These are phyloP conservation scores for Euphydryas editha DNA, from an alignment of 2,888 invertebrate genomes.

Conservation along the genomic window DNA sequence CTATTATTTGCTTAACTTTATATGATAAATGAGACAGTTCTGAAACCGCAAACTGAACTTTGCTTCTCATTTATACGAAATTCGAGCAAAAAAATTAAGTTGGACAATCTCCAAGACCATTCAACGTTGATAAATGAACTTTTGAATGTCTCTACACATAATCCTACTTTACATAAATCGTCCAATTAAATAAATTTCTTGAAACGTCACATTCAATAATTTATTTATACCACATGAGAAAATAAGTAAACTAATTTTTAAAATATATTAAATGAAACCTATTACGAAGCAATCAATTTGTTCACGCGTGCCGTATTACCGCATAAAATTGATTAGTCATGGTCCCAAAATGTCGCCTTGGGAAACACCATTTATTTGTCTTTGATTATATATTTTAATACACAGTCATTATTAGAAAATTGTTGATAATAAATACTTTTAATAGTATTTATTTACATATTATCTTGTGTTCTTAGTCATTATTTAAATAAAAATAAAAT, in stretches of 20 bases:
- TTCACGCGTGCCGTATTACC: neutral
- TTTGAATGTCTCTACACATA: constrained; percentile 54
- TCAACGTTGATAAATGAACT: constrained; percentile 62
- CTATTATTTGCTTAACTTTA: constrained; percentile 16
- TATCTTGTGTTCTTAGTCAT: neutral
- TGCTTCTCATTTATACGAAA: constrained; percentile 49
- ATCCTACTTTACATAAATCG: constrained; percentile 55
- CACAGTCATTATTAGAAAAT: too few species aligned
- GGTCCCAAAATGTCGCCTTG: constrained; percentile 2
- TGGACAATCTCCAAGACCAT: constrained; percentile 67
- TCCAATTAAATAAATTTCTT: constrained; percentile 60
- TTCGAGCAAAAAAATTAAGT: constrained; percentile 52
- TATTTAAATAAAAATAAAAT: constrained; percentile 1
- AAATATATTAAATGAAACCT: neutral
- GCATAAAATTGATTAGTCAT: neutral
- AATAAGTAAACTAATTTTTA: neutral
- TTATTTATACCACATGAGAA: constrained; percentile 1
- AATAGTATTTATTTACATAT: too few species aligned
- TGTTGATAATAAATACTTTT: too few species aligned
- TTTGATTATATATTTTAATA: too few species aligned
- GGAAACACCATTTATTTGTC: neutral
- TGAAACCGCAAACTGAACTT: constrained; percentile 44
- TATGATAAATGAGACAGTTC: constrained; percentile 37
- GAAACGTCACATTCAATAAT: constrained; percentile 21
- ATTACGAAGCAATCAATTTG: neutral